Conservation (phyloP, 2,888 invertebrate species). For the Danaus chrysippus region DNA sequence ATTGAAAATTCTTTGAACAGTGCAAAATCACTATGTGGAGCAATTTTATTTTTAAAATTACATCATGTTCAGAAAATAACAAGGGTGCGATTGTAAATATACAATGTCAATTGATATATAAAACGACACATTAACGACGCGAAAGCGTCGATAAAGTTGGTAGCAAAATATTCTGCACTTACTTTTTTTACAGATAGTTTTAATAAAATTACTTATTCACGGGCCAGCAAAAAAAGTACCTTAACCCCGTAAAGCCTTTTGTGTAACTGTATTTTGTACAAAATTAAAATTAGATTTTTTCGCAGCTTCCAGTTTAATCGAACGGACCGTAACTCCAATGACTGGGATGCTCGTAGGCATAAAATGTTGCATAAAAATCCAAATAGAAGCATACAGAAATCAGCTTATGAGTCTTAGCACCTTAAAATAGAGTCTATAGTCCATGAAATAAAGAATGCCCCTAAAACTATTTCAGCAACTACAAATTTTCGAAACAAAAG, state of each 20-base stretch:
- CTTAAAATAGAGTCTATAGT: slow-evolving; percentile 20
- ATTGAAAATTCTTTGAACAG: no score
- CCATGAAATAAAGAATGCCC: slow-evolving; percentile 24
- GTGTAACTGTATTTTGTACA: neutral
- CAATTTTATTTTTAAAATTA: no score
- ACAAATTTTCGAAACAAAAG: slow-evolving; percentile 60
- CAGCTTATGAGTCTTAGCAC: slow-evolving; percentile 10
- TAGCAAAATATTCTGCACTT: no score
- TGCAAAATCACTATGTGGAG: no score
- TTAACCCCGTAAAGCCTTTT: slow-evolving; percentile 10
- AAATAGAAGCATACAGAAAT: slow-evolving; percentile 18
- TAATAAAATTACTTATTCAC: no score
- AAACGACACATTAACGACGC: no score
- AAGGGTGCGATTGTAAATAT: no score
- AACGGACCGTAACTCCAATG: slow-evolving; percentile 51
- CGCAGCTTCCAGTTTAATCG: slow-evolving; percentile 45
- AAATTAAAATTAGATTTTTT: slow-evolving; percentile 34
- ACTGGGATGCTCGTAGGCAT: slow-evolving; percentile 49
- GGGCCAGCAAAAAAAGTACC: no score
- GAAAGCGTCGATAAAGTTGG: no score
- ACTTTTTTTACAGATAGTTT: no score
- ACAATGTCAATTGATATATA: no score
- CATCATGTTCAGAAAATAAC: no score
- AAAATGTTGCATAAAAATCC: slow-evolving; percentile 48
- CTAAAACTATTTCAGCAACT: slow-evolving; percentile 46